A percentile compares a stretch with the other conserved stretches of the same genome.
These are phyloP conservation scores for Pardalotus punctatus DNA, from an alignment of 2,113 vertebrate species.

Conservation along the genomic window DNA sequence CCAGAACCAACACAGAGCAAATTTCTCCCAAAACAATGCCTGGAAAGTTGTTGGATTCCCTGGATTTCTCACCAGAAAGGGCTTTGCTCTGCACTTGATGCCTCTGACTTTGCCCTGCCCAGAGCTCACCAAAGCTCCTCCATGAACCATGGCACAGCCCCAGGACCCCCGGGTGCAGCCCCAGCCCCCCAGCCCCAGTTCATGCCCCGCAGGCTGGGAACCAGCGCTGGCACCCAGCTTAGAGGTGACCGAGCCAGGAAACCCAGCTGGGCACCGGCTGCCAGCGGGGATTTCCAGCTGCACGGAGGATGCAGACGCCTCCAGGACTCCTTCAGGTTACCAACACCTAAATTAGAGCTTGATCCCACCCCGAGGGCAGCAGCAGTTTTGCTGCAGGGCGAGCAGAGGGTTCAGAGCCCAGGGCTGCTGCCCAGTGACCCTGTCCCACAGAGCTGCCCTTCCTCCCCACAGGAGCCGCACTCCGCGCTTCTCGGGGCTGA, in stretches of 20 bases:
- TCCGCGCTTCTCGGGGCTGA: too few species aligned
- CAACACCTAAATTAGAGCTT: background rate
- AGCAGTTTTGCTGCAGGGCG: background rate
- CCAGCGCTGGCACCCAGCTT: background rate
- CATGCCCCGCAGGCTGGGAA: fast-evolving
- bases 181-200: background rate
- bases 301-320: background rate
- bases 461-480: fast-evolving
- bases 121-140: background rate
- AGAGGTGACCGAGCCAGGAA: background rate
- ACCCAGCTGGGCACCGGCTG: fast-evolving
- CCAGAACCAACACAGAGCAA: background rate
- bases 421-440: background rate
- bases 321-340: background rate
- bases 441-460: background rate
- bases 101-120: fast-evolving
- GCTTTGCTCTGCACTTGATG: background rate
- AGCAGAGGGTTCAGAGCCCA: background rate
- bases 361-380: fast-evolving
- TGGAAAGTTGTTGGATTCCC: background rate
- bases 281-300: background rate
- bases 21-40: background rate
- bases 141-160: background rate
- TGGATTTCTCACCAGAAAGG: background rate
- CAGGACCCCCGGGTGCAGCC: background rate